Evolutionary conservation across 1,140 invertebrate species (phyloP), one percentile per base, ranked within the genome.

Genomic region (Papilio xuthus): DNA sequence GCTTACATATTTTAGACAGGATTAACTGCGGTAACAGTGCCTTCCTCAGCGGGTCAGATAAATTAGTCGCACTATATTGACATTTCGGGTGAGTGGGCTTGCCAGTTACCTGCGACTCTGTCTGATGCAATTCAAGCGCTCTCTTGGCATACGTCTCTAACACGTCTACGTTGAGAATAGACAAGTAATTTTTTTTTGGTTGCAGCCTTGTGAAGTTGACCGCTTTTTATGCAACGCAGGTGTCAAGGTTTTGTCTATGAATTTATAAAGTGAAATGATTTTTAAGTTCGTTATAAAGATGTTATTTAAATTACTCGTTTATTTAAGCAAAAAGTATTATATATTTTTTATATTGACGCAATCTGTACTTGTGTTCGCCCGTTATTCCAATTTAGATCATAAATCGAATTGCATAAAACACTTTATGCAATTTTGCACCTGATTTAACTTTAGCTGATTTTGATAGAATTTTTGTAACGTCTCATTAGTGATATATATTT

Each of bases 41-140:
- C 0, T 2, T 53, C 7, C 18, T 6, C 18, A 47, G 18, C 50
- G 50, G 50, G 50, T n/a, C 50, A 53, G 50, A 20, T 9, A 53
- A 47, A 6, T 53, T 53, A 9, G 26, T 67, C 26, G 23, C 10
- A 15, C 15, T 71, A 32, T 71, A 71, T 71, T 71, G 41, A 73
- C 71, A 73, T 73, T 73, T 73, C 71, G 71, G 41, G 42, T 73
- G 71, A 73, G 71, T 50, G 71, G 41, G 71, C 23, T 20, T 67
- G 60, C 60, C 37, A 47, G 42, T 73, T 73, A 73, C 71, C 71
- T 73, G 71, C 41, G 37, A 26, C 60, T 15, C 28, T 32, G 71
- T 73, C 71, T 73, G 71, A 73, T 73, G 71, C 41, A 73, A 73
- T 73, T n/a, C 37, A 20, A 50, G 20, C 41, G 37, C 3, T 44